Evolutionary conservation across 2,113 vertebrate genomes (phyloP), one percentile per base, ranked within the genome.

Genomic region (Hiodon tergisus): DNA sequence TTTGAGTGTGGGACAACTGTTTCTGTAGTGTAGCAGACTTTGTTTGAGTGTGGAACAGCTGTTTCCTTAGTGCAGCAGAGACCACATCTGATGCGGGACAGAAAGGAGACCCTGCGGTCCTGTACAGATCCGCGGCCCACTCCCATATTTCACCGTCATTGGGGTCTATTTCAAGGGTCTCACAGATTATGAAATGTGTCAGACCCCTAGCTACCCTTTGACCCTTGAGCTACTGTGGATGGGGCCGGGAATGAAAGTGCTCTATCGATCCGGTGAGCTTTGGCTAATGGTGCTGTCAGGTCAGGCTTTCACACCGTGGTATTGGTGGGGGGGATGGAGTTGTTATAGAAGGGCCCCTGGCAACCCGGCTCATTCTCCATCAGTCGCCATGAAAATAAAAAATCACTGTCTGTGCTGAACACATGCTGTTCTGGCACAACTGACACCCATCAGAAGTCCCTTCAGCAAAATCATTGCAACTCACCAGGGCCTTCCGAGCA

Each of bases 361-460:
- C 51, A 74, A 51, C 51, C 53, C 5, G 53, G 17, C 53, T 57
- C 6, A 8, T 57, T 31, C 54, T 71, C 16, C n/a, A 71, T 57
- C 17, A 71, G n/a, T 31, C 17, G 11, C 67, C 17, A 72, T 13
- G 58, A 67, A 66, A 74, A n/a, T n/a, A 57, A 74, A 53, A 54
- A 73, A 73, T 66, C 51, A 55, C 65, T 57, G 51, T 16, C 52
- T 11, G 14, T 66, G 51, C 72, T 57, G 11, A 10, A 46, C 31
- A 14, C n/a, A 16, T 16, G 17, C 52, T 71, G 17, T 9, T 55
- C 14, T 57, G 10, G 52, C n/a, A 31, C 69, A 71, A 71, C 50
- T 9, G 4, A 5, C 7, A 69, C 67, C 2, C 67, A 69, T 52
- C 10, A 52, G 48, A 69, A 51, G n/a, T 52, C 50, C 67, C 47